Base-by-base conservation (phyloP, 2,888 invertebrate species). In the Cerceris rybyensis region DNA sequence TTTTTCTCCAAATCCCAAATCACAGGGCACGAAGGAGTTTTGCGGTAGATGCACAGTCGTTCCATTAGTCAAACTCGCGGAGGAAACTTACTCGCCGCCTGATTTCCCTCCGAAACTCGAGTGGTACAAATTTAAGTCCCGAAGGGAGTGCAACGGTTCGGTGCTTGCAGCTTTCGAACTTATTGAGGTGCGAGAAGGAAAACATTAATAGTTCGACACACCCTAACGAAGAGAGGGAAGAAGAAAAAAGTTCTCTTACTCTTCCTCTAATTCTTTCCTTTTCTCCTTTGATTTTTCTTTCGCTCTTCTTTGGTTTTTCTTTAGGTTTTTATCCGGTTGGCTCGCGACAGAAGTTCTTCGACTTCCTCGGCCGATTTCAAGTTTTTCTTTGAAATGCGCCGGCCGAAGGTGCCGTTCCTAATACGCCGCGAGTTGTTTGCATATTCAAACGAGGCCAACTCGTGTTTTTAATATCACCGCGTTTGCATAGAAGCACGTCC, bases 151-250 rank as follows among this genome's bases (percentile, higher is more conserved):
- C 43, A 86, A 87, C 60, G 93, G 90, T 16, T 93, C 93, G 78
- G 87, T 94, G 52, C 89, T 94, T 52, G 93, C 93, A 5, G 93
- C 93, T 28, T 92, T 93, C 80, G 94, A 94, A 88, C 90, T 94
- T 43, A 88, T 93, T 70, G 93, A 94, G 90, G 93, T 93, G 28
- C 28, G 72, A 86, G 78, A 67, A 60, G 54, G 55, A 77, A 46
- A 75, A 84, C 70, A 78, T 88, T 16, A 64, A 87, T 39, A 72
- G 82, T 67, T 78, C 69, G 67, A 49, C 52, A 11, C 42, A 50
- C 6, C 14, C 39, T 43, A 43, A 16, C 39, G 28, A n/a, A 2
- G 14, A 60, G 13, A n/a, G n/a, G 6, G 9, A 28, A 9, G 16
- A 8, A 7, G n/a, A 11, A 46, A 8, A 8, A 46, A 8, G 46